Conservation (phyloP, 2,113 vertebrate genomes). For the Zapornia atra region DNA sequence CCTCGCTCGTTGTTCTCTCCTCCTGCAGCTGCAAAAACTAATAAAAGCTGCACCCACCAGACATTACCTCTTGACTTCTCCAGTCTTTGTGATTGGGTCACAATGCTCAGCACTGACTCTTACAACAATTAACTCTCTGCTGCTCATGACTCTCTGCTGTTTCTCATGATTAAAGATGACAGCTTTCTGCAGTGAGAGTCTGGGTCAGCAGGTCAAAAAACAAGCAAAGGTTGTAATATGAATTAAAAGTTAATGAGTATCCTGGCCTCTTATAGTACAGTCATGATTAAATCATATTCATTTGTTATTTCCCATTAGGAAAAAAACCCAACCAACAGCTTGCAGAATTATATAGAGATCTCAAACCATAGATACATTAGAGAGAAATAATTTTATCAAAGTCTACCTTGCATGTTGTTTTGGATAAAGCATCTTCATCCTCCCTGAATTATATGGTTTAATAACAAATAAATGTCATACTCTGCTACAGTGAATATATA, state of each 20-base stretch:
- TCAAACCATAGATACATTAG: neutral
- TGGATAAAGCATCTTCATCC: neutral
- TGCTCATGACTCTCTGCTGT: neutral
- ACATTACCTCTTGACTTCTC: neutral
- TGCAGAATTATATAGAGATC: neutral
- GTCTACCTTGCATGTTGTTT: neutral
- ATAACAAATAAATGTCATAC: conserved; percentile 41
- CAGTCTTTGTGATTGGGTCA: neutral
- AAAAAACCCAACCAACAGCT: neutral
- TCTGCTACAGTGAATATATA: neutral
- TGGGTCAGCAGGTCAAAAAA: neutral
- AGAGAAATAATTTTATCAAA: neutral
- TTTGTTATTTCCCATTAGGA: neutral
- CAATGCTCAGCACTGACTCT: neutral
- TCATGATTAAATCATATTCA: neutral
- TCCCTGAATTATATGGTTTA: conserved; percentile 29
- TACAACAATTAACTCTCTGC: neutral
- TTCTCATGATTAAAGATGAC: neutral
- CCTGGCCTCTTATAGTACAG: neutral
- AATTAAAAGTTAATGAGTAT: neutral
- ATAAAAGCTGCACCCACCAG: neutral
- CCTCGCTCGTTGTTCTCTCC: neutral
- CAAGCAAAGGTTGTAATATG: neutral
- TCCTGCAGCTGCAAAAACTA: neutral
- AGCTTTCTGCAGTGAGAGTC: neutral